These are phyloP conservation scores for Ectropis grisescens DNA, from an alignment of 1,140 invertebrate genomes.

Conservation along the genomic window DNA sequence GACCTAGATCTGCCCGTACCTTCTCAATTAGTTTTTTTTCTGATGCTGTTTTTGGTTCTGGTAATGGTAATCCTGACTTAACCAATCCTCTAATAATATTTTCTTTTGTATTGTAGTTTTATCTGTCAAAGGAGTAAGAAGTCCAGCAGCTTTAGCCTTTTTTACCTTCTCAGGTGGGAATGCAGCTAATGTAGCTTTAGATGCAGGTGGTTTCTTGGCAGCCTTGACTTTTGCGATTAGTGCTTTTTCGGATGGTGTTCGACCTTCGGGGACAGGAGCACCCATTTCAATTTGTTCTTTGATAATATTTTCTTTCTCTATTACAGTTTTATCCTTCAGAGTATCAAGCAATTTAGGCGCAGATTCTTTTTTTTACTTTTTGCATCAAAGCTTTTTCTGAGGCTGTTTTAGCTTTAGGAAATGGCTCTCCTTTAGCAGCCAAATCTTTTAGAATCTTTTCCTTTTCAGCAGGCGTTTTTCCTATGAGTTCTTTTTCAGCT, in stretches of 20 bases:
- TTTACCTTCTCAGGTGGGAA: constrained; percentile 3
- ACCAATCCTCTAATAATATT: constrained; percentile 21
- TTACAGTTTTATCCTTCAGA: constrained; percentile 4
- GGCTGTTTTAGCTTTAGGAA: constrained; percentile 15
- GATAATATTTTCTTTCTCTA: constrained; percentile 30
- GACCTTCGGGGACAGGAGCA: constrained; percentile 15
- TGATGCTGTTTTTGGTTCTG: constrained; percentile 21
- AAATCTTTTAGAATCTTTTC: constrained; percentile 16
- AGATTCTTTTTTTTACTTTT: constrained; percentile 2
- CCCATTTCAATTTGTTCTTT: constrained; percentile 13
- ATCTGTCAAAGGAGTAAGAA: constrained; percentile 21
- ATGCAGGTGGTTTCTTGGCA: neutral
- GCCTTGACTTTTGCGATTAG: constrained; percentile 12
- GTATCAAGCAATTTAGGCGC: constrained; percentile 13
- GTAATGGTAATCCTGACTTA: constrained; percentile 22
- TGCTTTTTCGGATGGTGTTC: constrained; percentile 15
- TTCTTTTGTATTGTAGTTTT: constrained; percentile 24
- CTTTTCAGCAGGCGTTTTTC: constrained; percentile 10
- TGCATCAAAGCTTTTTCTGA: constrained; percentile 13
- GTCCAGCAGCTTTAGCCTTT: constrained; percentile 17
- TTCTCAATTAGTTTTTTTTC: constrained; percentile 18
- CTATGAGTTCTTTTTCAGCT: no score
- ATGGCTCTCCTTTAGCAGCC: constrained; percentile 11
- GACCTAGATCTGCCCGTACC: constrained; percentile 6
- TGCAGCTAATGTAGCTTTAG: neutral